Percentiles rank a stretch among this genome's conserved stretches.
phyloP scores from a whole-genome alignment of 1,140 invertebrate genomes.

The Pentalonia nigronervosa region DNA sequence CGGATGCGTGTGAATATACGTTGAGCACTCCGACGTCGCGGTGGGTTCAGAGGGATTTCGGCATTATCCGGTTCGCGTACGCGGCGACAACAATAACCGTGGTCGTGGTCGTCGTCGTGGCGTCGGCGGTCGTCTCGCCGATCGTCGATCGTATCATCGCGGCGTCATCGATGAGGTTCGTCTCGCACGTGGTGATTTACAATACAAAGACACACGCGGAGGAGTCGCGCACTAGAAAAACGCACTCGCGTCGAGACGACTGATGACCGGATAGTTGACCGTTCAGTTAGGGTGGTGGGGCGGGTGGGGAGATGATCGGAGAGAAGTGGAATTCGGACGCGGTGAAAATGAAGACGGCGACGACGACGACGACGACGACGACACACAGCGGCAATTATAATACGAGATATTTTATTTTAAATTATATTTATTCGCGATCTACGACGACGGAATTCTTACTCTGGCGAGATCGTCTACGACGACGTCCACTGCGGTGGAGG shows the following conservation, averaged over 20 bases:
- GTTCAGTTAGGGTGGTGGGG: no score
- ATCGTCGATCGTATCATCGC: not conserved
- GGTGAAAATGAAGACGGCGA: not conserved
- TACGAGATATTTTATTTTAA: not conserved
- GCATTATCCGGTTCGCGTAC: constrained; percentile 10
- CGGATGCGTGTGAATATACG: not conserved
- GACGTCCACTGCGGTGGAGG: not conserved
- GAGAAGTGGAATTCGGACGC: not conserved
- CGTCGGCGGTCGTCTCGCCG: not conserved
- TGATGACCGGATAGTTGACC: no score
- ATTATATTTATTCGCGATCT: not conserved
- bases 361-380: not conserved
- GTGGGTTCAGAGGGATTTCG: not conserved
- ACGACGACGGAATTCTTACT: not conserved
- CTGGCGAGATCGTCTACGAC: not conserved
- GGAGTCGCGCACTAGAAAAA: not conserved
- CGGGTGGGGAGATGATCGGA: not conserved
- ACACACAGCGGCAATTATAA: not conserved
- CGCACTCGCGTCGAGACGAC: not conserved
- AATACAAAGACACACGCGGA: not conserved
- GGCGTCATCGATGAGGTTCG: no score
- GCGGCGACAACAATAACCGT: not conserved
- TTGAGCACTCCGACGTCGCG: not conserved
- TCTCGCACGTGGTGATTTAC: not conserved
- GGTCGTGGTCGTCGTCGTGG: not conserved